phyloP scores from a whole-genome alignment of 1,140 invertebrate genomes.

The Procambarus clarkii region DNA sequence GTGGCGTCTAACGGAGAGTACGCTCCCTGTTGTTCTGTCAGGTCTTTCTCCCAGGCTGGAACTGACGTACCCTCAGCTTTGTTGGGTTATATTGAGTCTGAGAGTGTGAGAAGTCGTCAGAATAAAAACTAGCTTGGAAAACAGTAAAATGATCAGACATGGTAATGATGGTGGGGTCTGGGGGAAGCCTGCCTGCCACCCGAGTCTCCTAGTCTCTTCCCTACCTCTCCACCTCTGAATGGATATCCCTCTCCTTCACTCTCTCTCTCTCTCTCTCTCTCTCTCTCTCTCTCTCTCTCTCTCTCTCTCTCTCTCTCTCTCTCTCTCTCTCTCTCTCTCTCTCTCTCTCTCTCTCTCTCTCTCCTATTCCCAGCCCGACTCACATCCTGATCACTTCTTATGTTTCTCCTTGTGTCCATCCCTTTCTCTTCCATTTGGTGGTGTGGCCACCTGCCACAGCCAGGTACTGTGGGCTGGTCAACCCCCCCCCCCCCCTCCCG shows the following conservation, averaged over 20 bases:
- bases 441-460: background rate
- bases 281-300: no score
- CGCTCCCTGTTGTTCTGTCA: background rate
- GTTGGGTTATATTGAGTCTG: background rate
- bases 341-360: constrained; percentile 6
- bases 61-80: background rate
- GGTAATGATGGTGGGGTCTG: constrained; percentile 25
- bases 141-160: constrained; percentile 47
- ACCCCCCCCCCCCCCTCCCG: background rate
- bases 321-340: background rate
- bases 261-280: no score
- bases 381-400: background rate
- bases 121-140: constrained; percentile 27
- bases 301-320: no score
- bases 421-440: background rate
- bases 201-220: no score
- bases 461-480: background rate
- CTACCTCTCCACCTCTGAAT: no score
- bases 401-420: background rate
- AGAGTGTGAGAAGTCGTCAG: constrained; percentile 2
- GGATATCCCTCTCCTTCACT: no score
- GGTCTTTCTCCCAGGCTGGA: background rate
- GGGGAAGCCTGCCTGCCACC: background rate
- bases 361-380: background rate
- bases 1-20: background rate